Evolutionary conservation across 2,113 vertebrate species (phyloP).

Genomic region (Carettochelys insculpta): DNA sequence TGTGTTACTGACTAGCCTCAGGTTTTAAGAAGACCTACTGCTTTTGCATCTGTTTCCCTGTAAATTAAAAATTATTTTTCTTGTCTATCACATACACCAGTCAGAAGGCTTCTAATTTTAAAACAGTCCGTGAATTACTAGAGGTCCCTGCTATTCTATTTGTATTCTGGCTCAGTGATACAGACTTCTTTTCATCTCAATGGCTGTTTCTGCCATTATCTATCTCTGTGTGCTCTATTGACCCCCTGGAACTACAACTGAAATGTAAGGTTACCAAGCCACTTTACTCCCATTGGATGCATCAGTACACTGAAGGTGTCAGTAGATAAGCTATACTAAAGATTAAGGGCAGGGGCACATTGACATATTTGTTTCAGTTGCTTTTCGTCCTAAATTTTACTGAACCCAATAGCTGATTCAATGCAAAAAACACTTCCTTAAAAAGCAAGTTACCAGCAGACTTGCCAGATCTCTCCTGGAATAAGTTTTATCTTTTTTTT

Average conservation of each 20-base stretch:
- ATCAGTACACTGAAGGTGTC: neutral
- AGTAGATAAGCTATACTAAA: neutral
- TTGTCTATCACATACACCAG: neutral
- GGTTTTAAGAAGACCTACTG: neutral
- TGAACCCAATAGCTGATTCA: neutral
- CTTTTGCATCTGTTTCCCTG: neutral
- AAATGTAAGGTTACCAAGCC: conserved; percentile 5
- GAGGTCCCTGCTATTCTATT: neutral
- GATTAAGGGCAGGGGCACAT: neutral
- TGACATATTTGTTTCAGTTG: rapidly evolving
- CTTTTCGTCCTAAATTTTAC: neutral
- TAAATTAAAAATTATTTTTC: neutral
- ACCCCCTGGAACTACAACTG: neutral
- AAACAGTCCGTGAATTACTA: conserved; percentile 15
- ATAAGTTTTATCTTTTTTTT: neutral
- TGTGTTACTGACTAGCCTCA: neutral
- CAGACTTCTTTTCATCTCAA: conserved; percentile 32
- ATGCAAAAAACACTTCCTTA: neutral
- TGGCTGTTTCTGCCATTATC: neutral
- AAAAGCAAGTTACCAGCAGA: neutral
- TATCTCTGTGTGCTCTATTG: neutral
- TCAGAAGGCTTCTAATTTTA: neutral
- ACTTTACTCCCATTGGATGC: neutral
- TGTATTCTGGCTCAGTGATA: conserved; percentile 10
- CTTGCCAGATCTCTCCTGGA: neutral